Conservation (phyloP, 1,140 invertebrate species). For the Chironomus striatipennis region DNA sequence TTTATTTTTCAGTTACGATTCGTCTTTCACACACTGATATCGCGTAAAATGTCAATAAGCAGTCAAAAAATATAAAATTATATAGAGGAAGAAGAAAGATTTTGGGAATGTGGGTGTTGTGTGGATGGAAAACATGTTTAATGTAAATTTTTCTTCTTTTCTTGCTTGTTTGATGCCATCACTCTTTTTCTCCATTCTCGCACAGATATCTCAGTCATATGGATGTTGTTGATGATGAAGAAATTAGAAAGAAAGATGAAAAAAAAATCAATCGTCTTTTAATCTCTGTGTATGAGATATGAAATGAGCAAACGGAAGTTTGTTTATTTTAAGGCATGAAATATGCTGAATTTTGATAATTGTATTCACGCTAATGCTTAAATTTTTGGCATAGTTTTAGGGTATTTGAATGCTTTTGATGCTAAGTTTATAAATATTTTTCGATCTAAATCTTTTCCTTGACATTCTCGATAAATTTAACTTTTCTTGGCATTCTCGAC, state of each 20-base stretch:
- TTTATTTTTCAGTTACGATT: not conserved
- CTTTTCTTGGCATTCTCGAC: no score
- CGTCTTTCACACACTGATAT: not conserved
- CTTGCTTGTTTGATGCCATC: not conserved
- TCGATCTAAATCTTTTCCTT: no score
- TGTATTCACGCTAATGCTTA: no score
- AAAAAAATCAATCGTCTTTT: not conserved
- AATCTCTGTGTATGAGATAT: not conserved
- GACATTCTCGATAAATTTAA: no score
- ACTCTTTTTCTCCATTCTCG: not conserved
- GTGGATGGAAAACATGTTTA: not conserved
- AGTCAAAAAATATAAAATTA: not conserved
- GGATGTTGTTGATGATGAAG: no score
- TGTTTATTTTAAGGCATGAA: not conserved
- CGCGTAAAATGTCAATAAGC: not conserved
- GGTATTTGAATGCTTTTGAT: no score
- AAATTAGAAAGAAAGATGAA: no score
- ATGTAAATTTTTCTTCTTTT: slow-evolving; percentile 4
- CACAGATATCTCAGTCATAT: no score
- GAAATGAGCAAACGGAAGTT: no score
- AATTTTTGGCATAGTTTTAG: no score
- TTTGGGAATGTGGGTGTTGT: not conserved
- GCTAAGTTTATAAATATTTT: no score
- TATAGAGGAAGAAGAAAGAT: not conserved
- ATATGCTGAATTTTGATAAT: no score